Evolutionary conservation across 2,797 vertebrate genomes (phyloP).

Genomic region (Ataeniobius toweri): DNA sequence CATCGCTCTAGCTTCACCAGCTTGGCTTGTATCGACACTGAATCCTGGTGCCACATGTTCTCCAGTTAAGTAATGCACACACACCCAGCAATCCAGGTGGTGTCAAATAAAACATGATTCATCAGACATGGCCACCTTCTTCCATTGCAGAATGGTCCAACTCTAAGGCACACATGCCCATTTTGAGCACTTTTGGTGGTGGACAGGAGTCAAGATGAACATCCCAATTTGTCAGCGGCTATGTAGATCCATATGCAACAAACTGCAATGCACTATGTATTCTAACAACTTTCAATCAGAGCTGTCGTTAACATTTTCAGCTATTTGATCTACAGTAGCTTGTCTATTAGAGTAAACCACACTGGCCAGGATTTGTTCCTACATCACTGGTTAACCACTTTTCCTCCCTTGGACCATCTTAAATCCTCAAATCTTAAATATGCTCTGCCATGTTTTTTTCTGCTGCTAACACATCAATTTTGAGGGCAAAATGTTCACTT

Average conservation of each 20-base stretch:
- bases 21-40: not conserved
- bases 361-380: not conserved
- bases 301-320: not conserved
- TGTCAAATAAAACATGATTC: not conserved
- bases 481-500: slow-evolving; percentile 1
- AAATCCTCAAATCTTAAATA: no score
- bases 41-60: not conserved
- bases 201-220: not conserved
- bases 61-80: not conserved
- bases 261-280: not conserved
- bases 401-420: no score
- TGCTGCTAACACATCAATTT: not conserved
- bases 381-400: not conserved
- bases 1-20: not conserved
- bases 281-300: not conserved
- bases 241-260: no score
- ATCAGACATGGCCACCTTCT: not conserved
- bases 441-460: not conserved
- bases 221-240: not conserved
- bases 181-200: not conserved
- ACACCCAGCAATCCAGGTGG: not conserved
- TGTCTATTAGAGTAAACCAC: not conserved
- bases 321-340: not conserved
- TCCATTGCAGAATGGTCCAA: not conserved
- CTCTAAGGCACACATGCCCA: not conserved